These are phyloP conservation scores for Sphenodon punctatus DNA, from an alignment of 2,797 vertebrate genomes.

Conservation along the genomic window DNA sequence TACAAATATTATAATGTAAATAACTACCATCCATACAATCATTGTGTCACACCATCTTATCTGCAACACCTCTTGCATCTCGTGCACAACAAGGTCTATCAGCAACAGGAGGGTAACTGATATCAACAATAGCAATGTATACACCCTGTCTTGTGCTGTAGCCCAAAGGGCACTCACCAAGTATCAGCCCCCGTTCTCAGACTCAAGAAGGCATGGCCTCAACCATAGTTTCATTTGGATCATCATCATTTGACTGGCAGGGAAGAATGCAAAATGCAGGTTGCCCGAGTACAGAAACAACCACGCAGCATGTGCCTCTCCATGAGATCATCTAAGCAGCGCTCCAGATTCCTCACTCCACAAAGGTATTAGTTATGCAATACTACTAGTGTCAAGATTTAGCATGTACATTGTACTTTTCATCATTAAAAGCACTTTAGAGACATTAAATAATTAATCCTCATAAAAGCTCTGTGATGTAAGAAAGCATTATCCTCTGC, in stretches of 20 bases:
- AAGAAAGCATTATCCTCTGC: background rate
- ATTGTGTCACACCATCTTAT: no score
- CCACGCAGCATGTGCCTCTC: background rate
- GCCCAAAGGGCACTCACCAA: background rate
- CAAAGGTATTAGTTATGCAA: background rate
- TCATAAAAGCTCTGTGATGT: slow-evolving; percentile 33
- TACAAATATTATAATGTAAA: background rate
- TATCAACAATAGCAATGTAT: no score
- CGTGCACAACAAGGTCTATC: no score
- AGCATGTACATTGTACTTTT: slow-evolving; percentile 16
- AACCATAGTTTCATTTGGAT: background rate
- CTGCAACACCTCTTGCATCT: no score
- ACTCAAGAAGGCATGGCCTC: background rate
- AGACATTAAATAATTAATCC: slow-evolving; percentile 44
- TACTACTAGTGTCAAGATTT: background rate
- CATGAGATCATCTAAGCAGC: background rate
- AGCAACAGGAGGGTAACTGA: no score
- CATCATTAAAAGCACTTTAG: slow-evolving; percentile 28
- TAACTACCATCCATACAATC: background rate
- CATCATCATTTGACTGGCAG: background rate
- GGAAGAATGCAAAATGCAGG: background rate
- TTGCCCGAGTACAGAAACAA: background rate
- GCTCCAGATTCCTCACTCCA: background rate
- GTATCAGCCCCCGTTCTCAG: background rate
- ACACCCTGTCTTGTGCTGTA: no score